Percentiles rank a stretch among this genome's conserved stretches.
Conservation (phyloP, 30 jellyfish, hydroid and myxozoan genomes). For the Pseudorhiza aurosa region DNA sequence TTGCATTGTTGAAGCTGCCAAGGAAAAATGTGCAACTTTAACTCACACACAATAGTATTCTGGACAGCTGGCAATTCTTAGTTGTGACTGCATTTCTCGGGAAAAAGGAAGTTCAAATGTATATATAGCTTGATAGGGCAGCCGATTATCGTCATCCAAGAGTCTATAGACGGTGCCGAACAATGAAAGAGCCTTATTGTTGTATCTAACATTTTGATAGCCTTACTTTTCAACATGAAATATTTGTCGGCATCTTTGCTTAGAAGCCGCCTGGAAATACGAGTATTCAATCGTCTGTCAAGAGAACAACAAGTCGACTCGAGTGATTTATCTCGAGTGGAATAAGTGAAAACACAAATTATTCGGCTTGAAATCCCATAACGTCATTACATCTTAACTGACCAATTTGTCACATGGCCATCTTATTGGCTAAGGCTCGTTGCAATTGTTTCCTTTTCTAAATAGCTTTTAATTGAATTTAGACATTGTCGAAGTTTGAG, state of each 20-base stretch:
- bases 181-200: neutral
- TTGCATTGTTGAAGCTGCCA: too few relatives aligned
- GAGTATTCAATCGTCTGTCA: neutral
- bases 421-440: constrained; percentile 36
- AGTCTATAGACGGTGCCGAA: neutral
- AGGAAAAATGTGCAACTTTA: too few relatives aligned
- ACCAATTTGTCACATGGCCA: constrained; percentile 57
- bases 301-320: neutral
- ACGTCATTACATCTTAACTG: constrained; percentile 19
- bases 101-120: too few relatives aligned
- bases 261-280: constrained; percentile 49
- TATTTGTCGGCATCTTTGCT: constrained; percentile 22
- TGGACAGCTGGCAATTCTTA: too few relatives aligned
- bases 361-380: constrained; percentile 20
- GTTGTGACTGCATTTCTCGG: too few relatives aligned
- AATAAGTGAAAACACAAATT: constrained; percentile 15
- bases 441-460: constrained; percentile 49
- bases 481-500: constrained; percentile 21
- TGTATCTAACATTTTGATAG: neutral
- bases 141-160: too few relatives aligned
- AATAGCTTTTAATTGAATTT: constrained; percentile 55
- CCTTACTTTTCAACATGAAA: constrained; percentile 1
- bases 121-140: too few relatives aligned
- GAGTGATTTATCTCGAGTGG: constrained; percentile 1
- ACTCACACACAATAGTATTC: too few relatives aligned